These are phyloP conservation scores for Propithecus deckenii DNA, from an alignment of 2,797 vertebrate species.

Conservation along the genomic window DNA sequence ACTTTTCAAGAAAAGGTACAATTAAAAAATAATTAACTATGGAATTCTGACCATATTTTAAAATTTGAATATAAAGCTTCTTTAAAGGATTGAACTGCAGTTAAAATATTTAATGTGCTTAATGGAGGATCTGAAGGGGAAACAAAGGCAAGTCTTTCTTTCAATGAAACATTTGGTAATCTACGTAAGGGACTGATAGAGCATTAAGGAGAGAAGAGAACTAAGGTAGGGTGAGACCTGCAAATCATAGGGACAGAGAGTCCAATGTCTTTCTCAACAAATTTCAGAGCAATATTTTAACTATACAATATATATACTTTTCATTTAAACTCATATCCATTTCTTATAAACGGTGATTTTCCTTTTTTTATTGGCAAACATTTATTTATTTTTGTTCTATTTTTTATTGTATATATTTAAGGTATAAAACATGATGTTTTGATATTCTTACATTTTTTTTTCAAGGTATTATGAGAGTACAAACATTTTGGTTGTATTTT, in stretches of 20 bases:
- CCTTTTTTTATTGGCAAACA: not conserved
- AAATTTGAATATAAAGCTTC: not conserved
- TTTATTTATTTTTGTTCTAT: no score
- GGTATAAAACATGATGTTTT: no score
- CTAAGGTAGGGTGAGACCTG: not conserved
- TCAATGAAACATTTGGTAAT: not conserved
- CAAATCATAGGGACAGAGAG: not conserved
- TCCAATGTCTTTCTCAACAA: not conserved
- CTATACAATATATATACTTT: not conserved
- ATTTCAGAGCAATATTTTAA: not conserved
- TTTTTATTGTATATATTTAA: no score
- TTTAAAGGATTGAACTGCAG: not conserved
- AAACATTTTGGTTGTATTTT: no score
- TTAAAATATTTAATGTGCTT: not conserved
- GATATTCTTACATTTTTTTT: no score
- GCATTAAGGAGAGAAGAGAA: not conserved
- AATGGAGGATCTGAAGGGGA: not conserved
- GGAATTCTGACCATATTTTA: not conserved
- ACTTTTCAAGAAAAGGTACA: not conserved
- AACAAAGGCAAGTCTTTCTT: not conserved
- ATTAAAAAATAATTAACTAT: not conserved
- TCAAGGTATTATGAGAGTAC: no score
- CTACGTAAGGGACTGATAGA: not conserved
- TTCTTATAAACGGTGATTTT: not conserved
- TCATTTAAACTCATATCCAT: not conserved